phyloP scores from a whole-genome alignment of 2,888 invertebrate genomes.

The Xanthorhoe spadicearia region DNA sequence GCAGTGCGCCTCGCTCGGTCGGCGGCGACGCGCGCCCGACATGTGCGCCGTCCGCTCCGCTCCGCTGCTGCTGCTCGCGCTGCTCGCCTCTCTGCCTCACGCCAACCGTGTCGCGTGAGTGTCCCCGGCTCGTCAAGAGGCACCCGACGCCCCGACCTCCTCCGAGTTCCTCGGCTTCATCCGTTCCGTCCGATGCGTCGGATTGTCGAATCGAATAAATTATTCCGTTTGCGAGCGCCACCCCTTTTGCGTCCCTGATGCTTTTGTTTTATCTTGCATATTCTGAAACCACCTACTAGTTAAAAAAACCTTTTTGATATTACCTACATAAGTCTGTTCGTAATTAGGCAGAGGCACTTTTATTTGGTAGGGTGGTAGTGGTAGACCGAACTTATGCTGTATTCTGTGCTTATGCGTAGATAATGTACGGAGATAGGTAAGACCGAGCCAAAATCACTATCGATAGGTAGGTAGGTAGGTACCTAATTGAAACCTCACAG shows the following conservation, averaged over 20 bases:
- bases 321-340: too few species aligned
- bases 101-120: constrained; percentile 63
- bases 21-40: constrained; percentile 47
- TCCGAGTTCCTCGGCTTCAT: constrained; percentile 11
- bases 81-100: constrained; percentile 59
- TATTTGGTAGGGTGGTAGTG: neutral
- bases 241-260: constrained; percentile 19
- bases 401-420: neutral
- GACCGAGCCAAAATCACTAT: neutral
- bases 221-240: constrained; percentile 26
- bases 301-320: too few species aligned
- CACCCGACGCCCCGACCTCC: neutral
- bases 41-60: constrained; percentile 57
- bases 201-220: constrained; percentile 28
- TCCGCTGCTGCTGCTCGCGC: constrained; percentile 58
- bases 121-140: constrained; percentile 13
- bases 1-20: constrained; percentile 52
- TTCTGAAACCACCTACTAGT: neutral
- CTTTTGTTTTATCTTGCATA: neutral
- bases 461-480: neutral
- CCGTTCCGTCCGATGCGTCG: constrained; percentile 21
- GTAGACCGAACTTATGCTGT: too few species aligned
- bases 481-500: too few species aligned
- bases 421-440: neutral
- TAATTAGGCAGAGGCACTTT: too few species aligned